phyloP scores from a whole-genome alignment of 2,113 vertebrate genomes.

The Acrocephalus kingi region DNA sequence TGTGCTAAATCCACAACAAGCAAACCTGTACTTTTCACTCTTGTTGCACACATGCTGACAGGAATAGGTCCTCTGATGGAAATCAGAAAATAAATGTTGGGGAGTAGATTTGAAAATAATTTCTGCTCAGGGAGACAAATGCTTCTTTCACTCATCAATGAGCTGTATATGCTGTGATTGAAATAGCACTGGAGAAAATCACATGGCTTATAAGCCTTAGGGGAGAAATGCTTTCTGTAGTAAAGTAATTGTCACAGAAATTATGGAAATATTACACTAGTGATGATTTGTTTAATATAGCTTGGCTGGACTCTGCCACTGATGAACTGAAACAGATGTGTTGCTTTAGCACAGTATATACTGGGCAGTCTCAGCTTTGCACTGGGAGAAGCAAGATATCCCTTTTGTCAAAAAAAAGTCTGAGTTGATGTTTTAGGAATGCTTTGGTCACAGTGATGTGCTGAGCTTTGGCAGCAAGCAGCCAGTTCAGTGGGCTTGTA shows the following conservation, averaged over 20 bases:
- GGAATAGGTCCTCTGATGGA: conserved; percentile 17
- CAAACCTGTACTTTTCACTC: neutral
- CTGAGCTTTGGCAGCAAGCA: neutral
- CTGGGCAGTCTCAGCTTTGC: neutral
- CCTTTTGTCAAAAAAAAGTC: neutral
- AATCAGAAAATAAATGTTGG: conserved; percentile 9
- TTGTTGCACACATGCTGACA: neutral
- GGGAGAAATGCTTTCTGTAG: conserved; percentile 52
- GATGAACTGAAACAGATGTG: conserved; percentile 66
- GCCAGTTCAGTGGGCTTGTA: neutral
- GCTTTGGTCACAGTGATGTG: neutral
- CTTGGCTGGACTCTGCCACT: conserved; percentile 34
- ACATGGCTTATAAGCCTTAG: conserved; percentile 55
- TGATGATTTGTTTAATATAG: conserved; percentile 67
- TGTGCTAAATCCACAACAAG: neutral
- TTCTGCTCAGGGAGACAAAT: conserved; percentile 43
- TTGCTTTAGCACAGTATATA: neutral
- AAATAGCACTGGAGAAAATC: conserved; percentile 61
- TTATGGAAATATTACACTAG: conserved; percentile 60
- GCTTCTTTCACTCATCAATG: conserved; percentile 49
- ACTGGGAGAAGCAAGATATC: neutral
- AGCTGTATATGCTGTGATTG: conserved; percentile 4
- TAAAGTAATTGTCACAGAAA: conserved; percentile 64
- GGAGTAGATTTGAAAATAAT: conserved; percentile 10
- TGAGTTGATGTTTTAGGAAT: neutral